Evolutionary conservation across 2,797 vertebrate genomes (phyloP).

Genomic region (Pipistrellus pipistrellus): DNA sequence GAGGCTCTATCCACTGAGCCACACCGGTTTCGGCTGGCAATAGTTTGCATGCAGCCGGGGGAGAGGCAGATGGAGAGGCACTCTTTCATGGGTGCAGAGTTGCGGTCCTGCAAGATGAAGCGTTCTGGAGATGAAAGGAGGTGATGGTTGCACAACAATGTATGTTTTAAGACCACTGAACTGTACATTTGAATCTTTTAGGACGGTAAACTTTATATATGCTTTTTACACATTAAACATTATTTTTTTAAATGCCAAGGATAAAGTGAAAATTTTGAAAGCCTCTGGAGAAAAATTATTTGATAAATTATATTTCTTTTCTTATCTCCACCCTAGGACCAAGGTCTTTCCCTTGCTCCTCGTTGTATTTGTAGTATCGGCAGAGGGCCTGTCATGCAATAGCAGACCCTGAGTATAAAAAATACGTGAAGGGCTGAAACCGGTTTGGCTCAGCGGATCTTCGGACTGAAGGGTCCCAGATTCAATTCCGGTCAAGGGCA

Average conservation of each 20-base stretch:
- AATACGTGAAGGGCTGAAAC: not conserved
- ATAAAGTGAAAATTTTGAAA: not conserved
- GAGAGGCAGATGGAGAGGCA: not conserved
- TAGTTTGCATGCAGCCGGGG: not conserved
- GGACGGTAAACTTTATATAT: not conserved
- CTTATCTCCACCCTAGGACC: not conserved
- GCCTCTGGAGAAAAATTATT: not conserved
- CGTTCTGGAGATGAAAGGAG: not conserved
- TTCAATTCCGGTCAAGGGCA: too few relatives aligned
- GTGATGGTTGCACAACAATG: not conserved
- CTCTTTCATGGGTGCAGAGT: not conserved
- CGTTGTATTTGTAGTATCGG: not conserved
- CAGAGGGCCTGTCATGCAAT: not conserved
- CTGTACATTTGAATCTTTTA: not conserved
- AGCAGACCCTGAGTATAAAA: not conserved
- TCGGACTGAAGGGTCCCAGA: too few relatives aligned
- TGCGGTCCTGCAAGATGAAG: not conserved
- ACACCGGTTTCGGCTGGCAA: too few relatives aligned
- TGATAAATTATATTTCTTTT: not conserved
- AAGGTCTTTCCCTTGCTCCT: not conserved
- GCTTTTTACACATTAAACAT: not conserved
- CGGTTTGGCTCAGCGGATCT: too few relatives aligned
- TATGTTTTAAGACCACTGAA: not conserved
- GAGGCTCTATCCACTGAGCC: too few relatives aligned
- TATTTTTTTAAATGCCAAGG: not conserved